Percentiles rank a stretch among this genome's conserved stretches.
These are phyloP conservation scores for Periplaneta americana DNA, from an alignment of 1,140 invertebrate genomes.

Conservation along the genomic window DNA sequence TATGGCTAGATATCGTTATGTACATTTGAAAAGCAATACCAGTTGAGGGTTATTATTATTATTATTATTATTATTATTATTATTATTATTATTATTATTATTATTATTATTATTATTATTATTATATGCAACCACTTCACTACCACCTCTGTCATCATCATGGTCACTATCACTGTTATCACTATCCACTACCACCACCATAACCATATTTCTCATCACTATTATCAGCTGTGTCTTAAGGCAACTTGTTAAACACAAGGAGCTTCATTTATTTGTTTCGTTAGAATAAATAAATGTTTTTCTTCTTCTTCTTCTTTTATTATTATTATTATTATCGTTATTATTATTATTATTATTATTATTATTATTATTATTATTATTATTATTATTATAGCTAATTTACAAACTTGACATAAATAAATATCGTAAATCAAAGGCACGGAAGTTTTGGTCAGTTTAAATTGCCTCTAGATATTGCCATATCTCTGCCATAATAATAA, in stretches of 20 bases:
- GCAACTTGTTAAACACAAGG: not conserved
- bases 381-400: not conserved
- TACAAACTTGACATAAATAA: not conserved
- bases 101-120: not conserved
- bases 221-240: no score
- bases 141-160: not conserved
- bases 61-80: not conserved
- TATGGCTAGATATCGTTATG: no score
- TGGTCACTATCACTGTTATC: not conserved
- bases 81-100: not conserved
- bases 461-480: not conserved
- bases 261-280: not conserved
- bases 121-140: not conserved
- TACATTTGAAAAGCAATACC: no score
- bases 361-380: not conserved
- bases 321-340: not conserved
- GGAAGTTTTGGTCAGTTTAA: not conserved
- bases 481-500: no score
- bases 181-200: no score
- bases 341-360: not conserved
- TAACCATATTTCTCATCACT: no score
- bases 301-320: not conserved
- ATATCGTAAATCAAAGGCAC: not conserved
- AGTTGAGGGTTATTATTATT: no score
- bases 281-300: not conserved